These are phyloP conservation scores for Aramus guarauna DNA, from an alignment of 2,113 vertebrate species.

Conservation along the genomic window DNA sequence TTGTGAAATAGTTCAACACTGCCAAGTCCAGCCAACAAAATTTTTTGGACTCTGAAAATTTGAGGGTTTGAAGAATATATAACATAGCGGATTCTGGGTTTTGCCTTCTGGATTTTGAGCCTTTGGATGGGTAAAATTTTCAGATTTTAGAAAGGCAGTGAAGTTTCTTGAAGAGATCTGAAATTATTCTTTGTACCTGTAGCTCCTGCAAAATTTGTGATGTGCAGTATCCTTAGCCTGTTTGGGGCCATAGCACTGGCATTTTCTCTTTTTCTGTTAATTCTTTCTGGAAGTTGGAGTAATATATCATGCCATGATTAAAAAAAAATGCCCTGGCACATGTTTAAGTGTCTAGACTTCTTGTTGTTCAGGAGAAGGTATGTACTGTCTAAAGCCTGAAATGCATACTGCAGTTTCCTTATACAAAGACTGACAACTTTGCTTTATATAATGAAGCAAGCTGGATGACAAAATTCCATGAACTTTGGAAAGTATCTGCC, in stretches of 20 bases:
- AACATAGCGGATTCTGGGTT: not conserved
- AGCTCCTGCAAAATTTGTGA: not conserved
- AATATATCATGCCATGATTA: not conserved
- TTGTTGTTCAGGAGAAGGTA: not conserved
- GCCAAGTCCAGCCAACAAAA: not conserved
- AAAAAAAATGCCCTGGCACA: not conserved
- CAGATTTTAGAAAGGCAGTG: not conserved
- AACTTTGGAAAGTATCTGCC: not conserved
- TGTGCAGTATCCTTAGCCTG: not conserved
- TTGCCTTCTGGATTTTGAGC: not conserved
- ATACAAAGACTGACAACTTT: not conserved
- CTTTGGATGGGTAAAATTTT: not conserved
- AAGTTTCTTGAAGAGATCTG: not conserved
- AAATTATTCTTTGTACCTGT: not conserved
- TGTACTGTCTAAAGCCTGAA: not conserved
- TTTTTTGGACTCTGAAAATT: not conserved
- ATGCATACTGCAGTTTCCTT: not conserved
- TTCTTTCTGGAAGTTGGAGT: not conserved
- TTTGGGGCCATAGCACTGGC: not conserved
- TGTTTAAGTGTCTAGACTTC: not conserved
- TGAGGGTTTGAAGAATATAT: not conserved
- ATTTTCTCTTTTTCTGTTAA: not conserved
- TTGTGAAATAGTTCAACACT: not conserved
- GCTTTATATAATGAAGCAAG: not conserved
- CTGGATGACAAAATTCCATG: not conserved